A percentile compares a stretch with the other conserved stretches of the same genome.
phyloP scores from a whole-genome alignment of 2,888 invertebrate species.

The Hemicrepidius hirtus region DNA sequence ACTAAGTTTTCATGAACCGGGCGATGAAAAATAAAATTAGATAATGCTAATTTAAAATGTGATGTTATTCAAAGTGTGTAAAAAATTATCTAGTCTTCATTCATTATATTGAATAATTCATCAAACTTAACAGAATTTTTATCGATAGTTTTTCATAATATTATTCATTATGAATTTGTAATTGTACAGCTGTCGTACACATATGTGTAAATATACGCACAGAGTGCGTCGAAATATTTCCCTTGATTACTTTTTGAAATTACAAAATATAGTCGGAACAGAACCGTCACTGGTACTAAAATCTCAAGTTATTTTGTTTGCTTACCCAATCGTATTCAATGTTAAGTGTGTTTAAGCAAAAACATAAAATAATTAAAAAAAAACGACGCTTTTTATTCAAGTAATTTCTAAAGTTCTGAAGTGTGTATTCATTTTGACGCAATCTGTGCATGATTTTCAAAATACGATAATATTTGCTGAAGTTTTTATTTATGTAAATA shows the following conservation, averaged over 20 bases:
- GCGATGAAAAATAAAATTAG: constrained; percentile 36
- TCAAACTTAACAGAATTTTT: constrained; percentile 26
- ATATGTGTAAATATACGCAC: constrained; percentile 34
- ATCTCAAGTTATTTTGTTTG: too few relatives aligned
- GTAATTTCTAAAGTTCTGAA: background rate
- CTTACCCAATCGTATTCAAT: too few relatives aligned
- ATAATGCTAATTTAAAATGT: constrained; percentile 48
- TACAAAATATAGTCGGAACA: background rate
- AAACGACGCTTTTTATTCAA: background rate
- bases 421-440: constrained; percentile 11
- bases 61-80: constrained; percentile 50
- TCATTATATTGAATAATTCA: constrained; percentile 42
- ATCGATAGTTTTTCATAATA: constrained; percentile 40
- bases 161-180: constrained; percentile 40
- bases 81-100: constrained; percentile 51
- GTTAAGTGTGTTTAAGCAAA: too few relatives aligned
- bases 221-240: constrained; percentile 30
- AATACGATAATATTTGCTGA: constrained; percentile 32
- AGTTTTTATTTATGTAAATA: constrained; percentile 58
- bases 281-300: background rate
- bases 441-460: constrained; percentile 24
- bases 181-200: constrained; percentile 34
- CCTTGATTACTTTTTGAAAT: too few relatives aligned
- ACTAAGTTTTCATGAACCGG: constrained; percentile 34
- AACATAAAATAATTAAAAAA: too few relatives aligned